Percentiles rank a stretch among this genome's conserved stretches.
These are phyloP conservation scores for Nothoprocta pentlandii DNA, from an alignment of 2,113 vertebrate species.

Conservation along the genomic window DNA sequence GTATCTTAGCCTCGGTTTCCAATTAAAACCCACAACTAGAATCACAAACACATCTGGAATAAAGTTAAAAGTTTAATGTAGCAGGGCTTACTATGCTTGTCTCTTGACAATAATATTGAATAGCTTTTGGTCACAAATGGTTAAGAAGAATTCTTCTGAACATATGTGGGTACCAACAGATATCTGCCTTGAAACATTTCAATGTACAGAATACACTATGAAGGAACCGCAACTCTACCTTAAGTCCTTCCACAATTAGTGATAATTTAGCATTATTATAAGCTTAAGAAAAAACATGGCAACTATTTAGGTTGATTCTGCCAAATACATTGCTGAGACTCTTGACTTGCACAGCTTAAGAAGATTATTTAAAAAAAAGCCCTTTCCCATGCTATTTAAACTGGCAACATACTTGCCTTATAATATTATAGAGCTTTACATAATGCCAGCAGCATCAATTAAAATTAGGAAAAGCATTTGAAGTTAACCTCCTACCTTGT, in stretches of 20 bases:
- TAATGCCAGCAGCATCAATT: background rate
- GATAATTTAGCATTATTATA: conserved; percentile 3
- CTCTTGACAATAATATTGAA: conserved; percentile 72
- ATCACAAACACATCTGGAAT: conserved; percentile 75
- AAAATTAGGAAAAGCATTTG: background rate
- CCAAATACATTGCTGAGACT: background rate
- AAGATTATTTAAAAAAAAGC: background rate
- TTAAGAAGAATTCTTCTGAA: conserved; percentile 65
- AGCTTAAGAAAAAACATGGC: conserved; percentile 22
- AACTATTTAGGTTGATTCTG: conserved; percentile 36
- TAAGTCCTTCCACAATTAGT: background rate
- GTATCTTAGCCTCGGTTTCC: conserved; percentile 72
- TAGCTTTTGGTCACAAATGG: conserved; percentile 51
- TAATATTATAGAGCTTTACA: background rate
- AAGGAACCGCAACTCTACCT: background rate
- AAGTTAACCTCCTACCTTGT: background rate
- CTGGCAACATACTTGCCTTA: background rate
- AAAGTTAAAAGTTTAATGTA: conserved; percentile 66
- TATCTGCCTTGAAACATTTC: conserved; percentile 38
- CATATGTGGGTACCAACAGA: conserved; percentile 14
- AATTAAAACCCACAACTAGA: conserved; percentile 74
- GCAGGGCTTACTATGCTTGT: conserved; percentile 67
- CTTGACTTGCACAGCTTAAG: background rate
- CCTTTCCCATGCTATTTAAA: background rate
- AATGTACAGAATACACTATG: conserved; percentile 7